These are phyloP conservation scores for Eremophila alpestris DNA, from an alignment of 2,797 vertebrate genomes.

Conservation along the genomic window DNA sequence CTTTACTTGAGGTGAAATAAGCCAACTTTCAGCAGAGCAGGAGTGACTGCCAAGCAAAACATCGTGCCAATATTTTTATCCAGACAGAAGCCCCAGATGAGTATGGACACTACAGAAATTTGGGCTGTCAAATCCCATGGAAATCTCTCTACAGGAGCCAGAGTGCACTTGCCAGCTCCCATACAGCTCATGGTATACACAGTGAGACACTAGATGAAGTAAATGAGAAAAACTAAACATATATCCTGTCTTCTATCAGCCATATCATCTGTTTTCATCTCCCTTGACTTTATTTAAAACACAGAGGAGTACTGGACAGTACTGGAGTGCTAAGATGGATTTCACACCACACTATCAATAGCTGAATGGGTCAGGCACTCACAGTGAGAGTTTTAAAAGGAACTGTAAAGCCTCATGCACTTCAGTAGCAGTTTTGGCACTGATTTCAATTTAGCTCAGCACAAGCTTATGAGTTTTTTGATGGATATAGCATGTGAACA, in stretches of 20 bases:
- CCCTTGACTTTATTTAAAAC: background rate
- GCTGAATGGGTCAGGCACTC: background rate
- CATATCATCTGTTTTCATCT: background rate
- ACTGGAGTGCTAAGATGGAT: background rate
- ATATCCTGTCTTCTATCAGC: background rate
- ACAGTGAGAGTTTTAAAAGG: background rate
- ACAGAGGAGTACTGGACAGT: background rate
- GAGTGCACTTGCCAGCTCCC: background rate
- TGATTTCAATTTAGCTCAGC: background rate
- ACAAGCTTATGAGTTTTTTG: background rate
- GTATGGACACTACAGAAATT: background rate
- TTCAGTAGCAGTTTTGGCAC: background rate
- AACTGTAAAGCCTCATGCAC: background rate
- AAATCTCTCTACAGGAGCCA: background rate
- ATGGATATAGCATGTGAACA: background rate
- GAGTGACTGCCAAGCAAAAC: background rate
- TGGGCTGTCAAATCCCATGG: background rate
- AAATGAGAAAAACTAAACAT: background rate
- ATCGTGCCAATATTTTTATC: rapidly evolving
- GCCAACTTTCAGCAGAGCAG: background rate
- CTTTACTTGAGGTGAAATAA: background rate
- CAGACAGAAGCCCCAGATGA: background rate
- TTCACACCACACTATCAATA: background rate
- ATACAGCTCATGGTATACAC: rapidly evolving
- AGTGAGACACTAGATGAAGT: background rate